These are phyloP conservation scores for Steatocranus sp. DNA, from an alignment of 2,797 vertebrate species.

Conservation along the genomic window DNA sequence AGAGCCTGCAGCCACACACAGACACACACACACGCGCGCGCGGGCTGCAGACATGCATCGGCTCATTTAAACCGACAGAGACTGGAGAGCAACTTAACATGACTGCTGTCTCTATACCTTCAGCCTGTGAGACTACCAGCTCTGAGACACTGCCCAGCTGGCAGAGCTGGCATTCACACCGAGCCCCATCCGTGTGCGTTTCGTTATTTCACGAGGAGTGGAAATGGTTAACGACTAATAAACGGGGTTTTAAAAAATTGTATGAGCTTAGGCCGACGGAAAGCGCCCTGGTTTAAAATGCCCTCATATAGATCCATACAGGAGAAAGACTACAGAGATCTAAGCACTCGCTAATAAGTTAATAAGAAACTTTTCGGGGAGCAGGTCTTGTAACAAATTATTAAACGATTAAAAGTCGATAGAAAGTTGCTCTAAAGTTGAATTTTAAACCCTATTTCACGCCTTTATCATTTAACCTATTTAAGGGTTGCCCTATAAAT, in stretches of 20 bases:
- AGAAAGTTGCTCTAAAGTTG: background rate
- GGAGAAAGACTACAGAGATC: background rate
- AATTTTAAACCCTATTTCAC: background rate
- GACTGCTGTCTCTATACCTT: slow-evolving; percentile 30
- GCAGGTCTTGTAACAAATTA: background rate
- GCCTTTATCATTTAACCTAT: background rate
- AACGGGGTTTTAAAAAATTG: slow-evolving; percentile 29
- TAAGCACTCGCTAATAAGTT: background rate
- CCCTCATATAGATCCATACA: background rate
- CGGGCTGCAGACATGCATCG: slow-evolving; percentile 45
- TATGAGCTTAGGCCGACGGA: background rate
- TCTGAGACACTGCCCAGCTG: background rate
- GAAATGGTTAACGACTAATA: background rate
- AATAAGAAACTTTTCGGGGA: background rate
- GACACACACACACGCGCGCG: background rate
- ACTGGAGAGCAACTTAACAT: slow-evolving; percentile 5
- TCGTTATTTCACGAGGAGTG: background rate
- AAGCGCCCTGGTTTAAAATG: background rate
- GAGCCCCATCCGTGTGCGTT: background rate
- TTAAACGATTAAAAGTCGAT: background rate
- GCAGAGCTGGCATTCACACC: background rate
- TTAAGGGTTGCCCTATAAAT: background rate
- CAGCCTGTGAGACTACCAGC: background rate
- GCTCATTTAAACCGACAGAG: slow-evolving; percentile 47
- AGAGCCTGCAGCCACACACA: slow-evolving; percentile 6